These are phyloP conservation scores for Baccha elongata DNA, from an alignment of 2,888 invertebrate species.

Conservation along the genomic window DNA sequence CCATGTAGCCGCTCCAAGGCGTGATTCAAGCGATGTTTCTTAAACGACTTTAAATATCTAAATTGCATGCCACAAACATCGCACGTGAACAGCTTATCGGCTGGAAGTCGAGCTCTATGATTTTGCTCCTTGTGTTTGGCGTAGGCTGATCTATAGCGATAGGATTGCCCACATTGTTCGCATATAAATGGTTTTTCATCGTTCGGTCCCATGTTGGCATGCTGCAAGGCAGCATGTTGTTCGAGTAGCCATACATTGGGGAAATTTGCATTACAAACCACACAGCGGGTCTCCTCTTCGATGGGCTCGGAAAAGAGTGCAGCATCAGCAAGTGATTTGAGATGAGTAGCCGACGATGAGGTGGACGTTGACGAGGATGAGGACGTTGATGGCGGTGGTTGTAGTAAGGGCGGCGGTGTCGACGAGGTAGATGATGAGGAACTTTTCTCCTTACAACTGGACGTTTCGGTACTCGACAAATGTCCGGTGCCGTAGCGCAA, in stretches of 20 bases:
- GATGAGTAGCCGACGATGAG: conserved; percentile 76
- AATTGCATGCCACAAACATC: conserved; percentile 97
- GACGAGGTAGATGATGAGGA: conserved; percentile 82
- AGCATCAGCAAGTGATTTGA: conserved; percentile 75
- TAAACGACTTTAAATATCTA: conserved; percentile 93
- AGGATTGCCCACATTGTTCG: conserved; percentile 95
- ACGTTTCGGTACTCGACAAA: conserved; percentile 78
- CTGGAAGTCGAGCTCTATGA: conserved; percentile 92
- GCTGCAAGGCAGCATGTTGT: conserved; percentile 92
- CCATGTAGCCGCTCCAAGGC: conserved; percentile 92
- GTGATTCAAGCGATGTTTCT: conserved; percentile 94
- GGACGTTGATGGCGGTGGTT: conserved; percentile 78
- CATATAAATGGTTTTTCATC: conserved; percentile 95
- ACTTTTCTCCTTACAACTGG: conserved; percentile 82
- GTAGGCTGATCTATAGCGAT: conserved; percentile 93
- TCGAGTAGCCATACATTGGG: conserved; percentile 94
- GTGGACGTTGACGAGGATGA: conserved; percentile 82
- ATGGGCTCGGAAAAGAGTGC: conserved; percentile 81
- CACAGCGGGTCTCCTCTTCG: conserved; percentile 86
- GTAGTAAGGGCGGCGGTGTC: conserved; percentile 79
- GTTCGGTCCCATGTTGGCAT: conserved; percentile 86
- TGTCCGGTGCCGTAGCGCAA: conserved; percentile 76
- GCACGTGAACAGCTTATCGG: conserved; percentile 94
- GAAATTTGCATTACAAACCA: conserved; percentile 93
- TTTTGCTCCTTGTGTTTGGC: conserved; percentile 94